Evolutionary conservation across 2,113 vertebrate species (phyloP).

Genomic region (Nothobranchius kuhntae): DNA sequence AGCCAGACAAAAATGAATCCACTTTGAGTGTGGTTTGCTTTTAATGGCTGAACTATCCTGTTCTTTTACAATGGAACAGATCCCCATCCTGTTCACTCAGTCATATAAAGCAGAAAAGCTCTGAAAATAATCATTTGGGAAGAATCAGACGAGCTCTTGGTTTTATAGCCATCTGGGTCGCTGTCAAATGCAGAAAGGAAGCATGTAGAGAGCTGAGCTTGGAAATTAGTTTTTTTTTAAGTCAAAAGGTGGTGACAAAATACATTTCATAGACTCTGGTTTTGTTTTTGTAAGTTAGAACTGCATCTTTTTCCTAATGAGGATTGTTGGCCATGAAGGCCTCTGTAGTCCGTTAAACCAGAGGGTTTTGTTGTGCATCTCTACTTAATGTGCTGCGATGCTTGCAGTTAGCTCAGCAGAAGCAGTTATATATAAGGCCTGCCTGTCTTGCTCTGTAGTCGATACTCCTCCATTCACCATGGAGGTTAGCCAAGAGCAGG

Average conservation of each 20-base stretch:
- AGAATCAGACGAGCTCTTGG: slow-evolving; percentile 27
- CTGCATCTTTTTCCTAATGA: slow-evolving; percentile 12
- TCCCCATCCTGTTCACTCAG: slow-evolving; percentile 41
- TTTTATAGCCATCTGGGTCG: slow-evolving; percentile 26
- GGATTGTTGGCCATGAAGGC: slow-evolving; percentile 1
- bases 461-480: slow-evolving; percentile 38
- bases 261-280: neutral
- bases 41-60: slow-evolving; percentile 51
- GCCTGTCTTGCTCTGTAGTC: slow-evolving; percentile 22
- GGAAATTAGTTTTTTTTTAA: too few species aligned
- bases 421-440: slow-evolving; percentile 48
- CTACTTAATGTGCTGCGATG: slow-evolving; percentile 18
- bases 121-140: slow-evolving; percentile 19
- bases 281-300: neutral
- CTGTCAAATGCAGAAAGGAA: slow-evolving; percentile 17
- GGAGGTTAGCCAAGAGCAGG: slow-evolving; percentile 48
- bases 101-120: slow-evolving; percentile 16
- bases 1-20: slow-evolving; percentile 66
- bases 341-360: neutral
- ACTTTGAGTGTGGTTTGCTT: slow-evolving; percentile 56
- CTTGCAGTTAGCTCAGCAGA: slow-evolving; percentile 35
- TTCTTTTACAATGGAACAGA: slow-evolving; percentile 50
- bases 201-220: slow-evolving; percentile 14
- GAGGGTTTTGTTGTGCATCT: neutral
- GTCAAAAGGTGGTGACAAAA: neutral